Percentiles rank a stretch among this genome's conserved stretches.
Conservation (phyloP, 1,140 invertebrate species). For the Aphaenogaster ashmeadi region DNA sequence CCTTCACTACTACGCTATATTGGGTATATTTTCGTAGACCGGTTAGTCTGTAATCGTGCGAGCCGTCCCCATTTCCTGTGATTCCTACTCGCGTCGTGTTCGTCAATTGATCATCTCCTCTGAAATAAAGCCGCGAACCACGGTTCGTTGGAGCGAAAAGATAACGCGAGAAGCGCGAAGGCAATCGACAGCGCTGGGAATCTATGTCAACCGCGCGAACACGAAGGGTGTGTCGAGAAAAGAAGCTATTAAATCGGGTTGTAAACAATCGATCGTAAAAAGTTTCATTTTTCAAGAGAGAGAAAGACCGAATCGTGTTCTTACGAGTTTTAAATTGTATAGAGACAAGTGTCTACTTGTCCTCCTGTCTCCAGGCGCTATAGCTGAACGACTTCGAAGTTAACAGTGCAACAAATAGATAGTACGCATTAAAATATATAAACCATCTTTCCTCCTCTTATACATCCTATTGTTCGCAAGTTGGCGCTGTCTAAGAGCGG, state of each 20-base stretch:
- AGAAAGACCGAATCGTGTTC: neutral
- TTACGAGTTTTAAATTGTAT: conserved; percentile 10
- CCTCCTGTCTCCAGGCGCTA: neutral
- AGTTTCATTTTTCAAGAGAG: neutral
- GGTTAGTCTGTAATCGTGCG: conserved; percentile 88
- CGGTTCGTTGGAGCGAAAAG: conserved; percentile 59
- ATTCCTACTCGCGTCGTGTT: conserved; percentile 87
- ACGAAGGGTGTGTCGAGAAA: neutral
- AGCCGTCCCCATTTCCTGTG: conserved; percentile 85
- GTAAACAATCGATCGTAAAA: neutral
- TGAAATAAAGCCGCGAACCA: conserved; percentile 72
- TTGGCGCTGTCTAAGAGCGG: conserved; percentile 16
- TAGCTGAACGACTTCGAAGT: neutral
- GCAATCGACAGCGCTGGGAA: conserved; percentile 10
- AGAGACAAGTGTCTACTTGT: neutral
- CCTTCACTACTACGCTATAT: conserved; percentile 92
- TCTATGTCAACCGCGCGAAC: conserved; percentile 27
- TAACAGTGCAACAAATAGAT: neutral
- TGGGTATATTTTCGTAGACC: conserved; percentile 93
- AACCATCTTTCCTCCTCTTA: conserved; percentile 5
- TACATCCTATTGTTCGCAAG: conserved; percentile 20
- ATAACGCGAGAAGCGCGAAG: conserved; percentile 58
- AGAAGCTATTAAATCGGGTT: neutral
- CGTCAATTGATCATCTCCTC: conserved; percentile 81
- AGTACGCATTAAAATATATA: conserved; percentile 25